Base-by-base conservation (phyloP, 2,797 vertebrate genomes). In the Xenentodon cancila region DNA sequence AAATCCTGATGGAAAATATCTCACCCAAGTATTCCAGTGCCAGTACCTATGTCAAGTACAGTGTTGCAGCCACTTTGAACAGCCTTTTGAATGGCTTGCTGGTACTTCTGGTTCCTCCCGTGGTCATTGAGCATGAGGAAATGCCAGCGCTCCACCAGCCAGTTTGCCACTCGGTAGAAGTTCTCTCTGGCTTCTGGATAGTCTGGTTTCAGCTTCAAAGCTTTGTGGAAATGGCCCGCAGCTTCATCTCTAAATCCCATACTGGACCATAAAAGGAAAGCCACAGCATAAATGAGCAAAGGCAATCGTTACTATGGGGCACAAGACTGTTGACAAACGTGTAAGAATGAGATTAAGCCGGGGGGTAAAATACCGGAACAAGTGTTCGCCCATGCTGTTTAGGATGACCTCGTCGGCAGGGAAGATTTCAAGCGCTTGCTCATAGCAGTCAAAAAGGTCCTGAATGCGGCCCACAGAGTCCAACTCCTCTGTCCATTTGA, bases 81-180 rank as follows among this genome's bases (percentile, higher is more conserved):
- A 0, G 96, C 96, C 9, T 91, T 95, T 82, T 96, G 94, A 48
- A 99, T 96, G 45, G 98, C 97, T 76, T 93, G 92, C 20, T 96
- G 94, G 82, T 98, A 99, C 67, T 94, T 91, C 46, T 75, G 80
- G 81, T 99, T 99, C 80, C 97, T 94, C 45, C 84, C 92, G 16
- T 73, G 90, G 79, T 99, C 98, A 0, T 99, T 99, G 53, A 99
- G 96, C 98, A 99, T 99, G 30, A 98, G 86, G 88, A 98, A 99
- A 77, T 99, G 98, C 98, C 98, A 99, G 59, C 97, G 96, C 72
- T 99, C 97, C 73, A 99, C 97, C 75, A 99, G 89, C 97, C 97
- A 99, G 92, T 98, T 99, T 4, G 97, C 96, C 73, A 98, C 96
- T 0, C 97, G 94, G 80, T 98, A 96, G 80, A 99, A 99, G 83